Percentiles rank a stretch among this genome's conserved stretches.
Evolutionary conservation across 2,797 vertebrate genomes (phyloP).

Genomic region (Bucorvus abyssinicus): DNA sequence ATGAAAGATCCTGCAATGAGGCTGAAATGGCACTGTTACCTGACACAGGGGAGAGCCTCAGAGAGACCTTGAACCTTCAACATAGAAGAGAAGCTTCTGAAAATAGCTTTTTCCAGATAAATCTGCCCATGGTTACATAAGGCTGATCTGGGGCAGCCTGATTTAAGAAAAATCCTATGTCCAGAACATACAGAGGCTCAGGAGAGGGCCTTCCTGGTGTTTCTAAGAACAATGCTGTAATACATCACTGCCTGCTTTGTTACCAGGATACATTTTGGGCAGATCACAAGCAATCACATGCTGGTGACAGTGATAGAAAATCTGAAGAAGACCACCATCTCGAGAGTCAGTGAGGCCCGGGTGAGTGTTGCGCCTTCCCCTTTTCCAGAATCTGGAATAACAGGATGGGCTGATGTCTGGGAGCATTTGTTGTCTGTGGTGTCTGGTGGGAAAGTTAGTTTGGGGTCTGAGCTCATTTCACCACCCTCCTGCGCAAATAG

Average conservation of each 20-base stretch:
- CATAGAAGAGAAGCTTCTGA: neutral
- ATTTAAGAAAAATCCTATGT: neutral
- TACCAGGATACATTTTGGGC: slow-evolving; percentile 92
- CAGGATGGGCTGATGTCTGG: neutral
- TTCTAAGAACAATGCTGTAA: neutral
- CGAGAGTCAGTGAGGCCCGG: slow-evolving; percentile 87
- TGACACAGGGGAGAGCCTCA: neutral
- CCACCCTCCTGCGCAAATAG: neutral
- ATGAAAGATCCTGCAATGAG: neutral
- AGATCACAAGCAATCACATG: slow-evolving; percentile 94
- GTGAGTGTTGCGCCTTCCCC: slow-evolving; percentile 71
- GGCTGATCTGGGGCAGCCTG: neutral
- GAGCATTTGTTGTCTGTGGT: neutral
- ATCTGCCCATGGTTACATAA: neutral
- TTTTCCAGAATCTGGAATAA: neutral
- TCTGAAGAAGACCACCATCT: slow-evolving; percentile 87
- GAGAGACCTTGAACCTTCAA: neutral
- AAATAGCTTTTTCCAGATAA: neutral
- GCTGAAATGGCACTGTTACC: neutral
- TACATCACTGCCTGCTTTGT: neutral
- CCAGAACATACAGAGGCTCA: neutral
- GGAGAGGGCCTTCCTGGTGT: neutral
- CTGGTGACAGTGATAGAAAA: slow-evolving; percentile 89
- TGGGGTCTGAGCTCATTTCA: neutral
- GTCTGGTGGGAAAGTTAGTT: neutral